These are phyloP conservation scores for Melinopterus prodromus DNA, from an alignment of 2,888 invertebrate species.

Conservation along the genomic window DNA sequence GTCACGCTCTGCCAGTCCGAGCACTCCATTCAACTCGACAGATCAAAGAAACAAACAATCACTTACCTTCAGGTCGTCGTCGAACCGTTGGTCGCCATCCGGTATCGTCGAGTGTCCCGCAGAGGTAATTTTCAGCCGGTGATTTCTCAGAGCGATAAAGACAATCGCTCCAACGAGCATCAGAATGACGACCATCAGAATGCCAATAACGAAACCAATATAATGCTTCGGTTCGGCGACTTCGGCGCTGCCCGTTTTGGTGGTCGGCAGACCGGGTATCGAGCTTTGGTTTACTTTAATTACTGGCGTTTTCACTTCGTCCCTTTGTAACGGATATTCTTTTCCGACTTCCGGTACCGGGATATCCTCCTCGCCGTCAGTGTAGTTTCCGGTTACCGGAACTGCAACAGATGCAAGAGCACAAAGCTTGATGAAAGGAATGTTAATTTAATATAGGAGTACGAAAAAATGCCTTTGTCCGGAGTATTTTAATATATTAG, in stretches of 20 bases:
- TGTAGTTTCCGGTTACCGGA: constrained; percentile 69
- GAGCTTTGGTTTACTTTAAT: constrained; percentile 65
- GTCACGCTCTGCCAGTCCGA: background rate
- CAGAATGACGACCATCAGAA: constrained; percentile 76
- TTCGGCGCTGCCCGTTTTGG: constrained; percentile 59
- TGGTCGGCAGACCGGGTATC: constrained; percentile 40
- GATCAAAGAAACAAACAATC: constrained; percentile 9
- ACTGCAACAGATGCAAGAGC: constrained; percentile 57
- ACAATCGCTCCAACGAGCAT: constrained; percentile 74
- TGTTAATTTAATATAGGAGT: background rate
- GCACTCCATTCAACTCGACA: constrained; percentile 19
- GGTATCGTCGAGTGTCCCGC: constrained; percentile 48
- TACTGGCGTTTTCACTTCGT: constrained; percentile 71
- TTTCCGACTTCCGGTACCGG: constrained; percentile 60
- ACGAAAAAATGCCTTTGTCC: background rate
- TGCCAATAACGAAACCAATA: constrained; percentile 74
- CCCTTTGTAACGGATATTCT: constrained; percentile 74
- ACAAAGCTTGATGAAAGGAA: background rate
- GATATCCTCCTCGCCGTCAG: constrained; percentile 67
- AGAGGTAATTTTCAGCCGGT: constrained; percentile 62
- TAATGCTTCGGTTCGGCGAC: constrained; percentile 67
- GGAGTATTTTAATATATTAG: background rate
- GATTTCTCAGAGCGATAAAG: constrained; percentile 74
- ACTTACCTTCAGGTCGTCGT: constrained; percentile 53
- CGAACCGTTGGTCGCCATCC: constrained; percentile 60